phyloP scores from a whole-genome alignment of 2,797 vertebrate species.

The Glyptemys insculpta region DNA sequence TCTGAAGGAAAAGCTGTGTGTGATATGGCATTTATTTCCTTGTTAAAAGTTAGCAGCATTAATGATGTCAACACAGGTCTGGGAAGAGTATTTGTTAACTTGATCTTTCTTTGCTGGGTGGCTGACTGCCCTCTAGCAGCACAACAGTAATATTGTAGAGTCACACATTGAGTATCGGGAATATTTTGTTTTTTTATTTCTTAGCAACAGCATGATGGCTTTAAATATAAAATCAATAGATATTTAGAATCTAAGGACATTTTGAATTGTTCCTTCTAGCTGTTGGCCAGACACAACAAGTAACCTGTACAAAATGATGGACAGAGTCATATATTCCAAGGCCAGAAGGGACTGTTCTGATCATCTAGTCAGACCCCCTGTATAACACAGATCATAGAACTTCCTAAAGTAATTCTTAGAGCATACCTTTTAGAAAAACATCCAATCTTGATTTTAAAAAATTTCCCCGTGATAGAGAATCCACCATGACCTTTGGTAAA shows the following conservation, averaged over 20 bases:
- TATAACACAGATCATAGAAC: background rate
- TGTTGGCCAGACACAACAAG: background rate
- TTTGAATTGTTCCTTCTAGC: background rate
- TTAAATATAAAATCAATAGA: background rate
- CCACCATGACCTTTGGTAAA: background rate
- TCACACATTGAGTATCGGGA: background rate
- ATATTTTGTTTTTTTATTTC: background rate
- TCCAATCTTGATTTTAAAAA: background rate
- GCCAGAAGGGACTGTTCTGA: background rate
- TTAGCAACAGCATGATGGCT: background rate
- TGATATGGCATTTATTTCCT: background rate
- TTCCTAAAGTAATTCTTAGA: background rate
- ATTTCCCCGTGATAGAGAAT: background rate
- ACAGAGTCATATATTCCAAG: background rate
- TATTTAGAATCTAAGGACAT: background rate
- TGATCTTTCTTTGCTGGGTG: background rate
- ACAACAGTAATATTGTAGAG: background rate
- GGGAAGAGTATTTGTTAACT: background rate
- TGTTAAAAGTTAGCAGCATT: background rate
- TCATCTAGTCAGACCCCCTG: background rate
- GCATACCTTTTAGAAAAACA: background rate
- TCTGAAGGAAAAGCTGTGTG: background rate
- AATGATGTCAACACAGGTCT: background rate
- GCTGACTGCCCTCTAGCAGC: background rate
- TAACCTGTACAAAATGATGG: background rate